Percentiles rank a stretch among this genome's conserved stretches.
These are phyloP conservation scores for Astyanax mexicanus DNA, from an alignment of 2,797 vertebrate genomes.

Conservation along the genomic window DNA sequence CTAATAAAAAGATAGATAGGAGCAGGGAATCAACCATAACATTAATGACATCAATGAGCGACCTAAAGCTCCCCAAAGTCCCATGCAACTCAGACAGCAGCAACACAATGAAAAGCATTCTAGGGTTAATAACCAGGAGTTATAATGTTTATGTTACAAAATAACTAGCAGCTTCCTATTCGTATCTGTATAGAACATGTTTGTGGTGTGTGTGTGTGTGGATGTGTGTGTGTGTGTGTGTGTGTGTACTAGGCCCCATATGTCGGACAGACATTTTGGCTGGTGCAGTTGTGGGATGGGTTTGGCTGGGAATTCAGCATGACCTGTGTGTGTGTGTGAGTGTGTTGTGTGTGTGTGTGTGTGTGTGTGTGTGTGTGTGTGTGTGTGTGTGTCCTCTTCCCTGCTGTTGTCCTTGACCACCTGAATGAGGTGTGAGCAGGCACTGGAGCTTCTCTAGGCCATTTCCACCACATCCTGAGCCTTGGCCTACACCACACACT, in stretches of 20 bases:
- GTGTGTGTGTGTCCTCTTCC: constrained; percentile 11
- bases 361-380: constrained; percentile 7
- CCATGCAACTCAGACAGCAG: no score
- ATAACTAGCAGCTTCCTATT: background rate
- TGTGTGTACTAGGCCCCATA: background rate
- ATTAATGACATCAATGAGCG: no score
- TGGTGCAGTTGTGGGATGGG: background rate
- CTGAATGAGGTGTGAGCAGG: constrained; percentile 41
- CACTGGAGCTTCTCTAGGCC: constrained; percentile 8
- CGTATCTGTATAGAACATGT: no score
- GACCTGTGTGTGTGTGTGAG: constrained; percentile 19
- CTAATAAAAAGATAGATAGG: no score
- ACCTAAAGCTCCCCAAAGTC: no score
- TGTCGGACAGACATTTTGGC: background rate
- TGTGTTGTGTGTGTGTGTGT: constrained; percentile 36
- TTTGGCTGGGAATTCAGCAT: constrained; percentile 5
- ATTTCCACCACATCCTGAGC: constrained; percentile 23
- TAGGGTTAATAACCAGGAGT: no score
- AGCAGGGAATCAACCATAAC: no score
- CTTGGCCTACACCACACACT: constrained; percentile 1
- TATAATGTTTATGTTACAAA: no score
- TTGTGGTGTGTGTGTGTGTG: background rate
- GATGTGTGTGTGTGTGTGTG: background rate
- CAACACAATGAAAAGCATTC: no score
- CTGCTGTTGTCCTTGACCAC: constrained; percentile 51